Evolutionary conservation across 2,888 invertebrate genomes (phyloP).

Genomic region (Stenodera caucasica): DNA sequence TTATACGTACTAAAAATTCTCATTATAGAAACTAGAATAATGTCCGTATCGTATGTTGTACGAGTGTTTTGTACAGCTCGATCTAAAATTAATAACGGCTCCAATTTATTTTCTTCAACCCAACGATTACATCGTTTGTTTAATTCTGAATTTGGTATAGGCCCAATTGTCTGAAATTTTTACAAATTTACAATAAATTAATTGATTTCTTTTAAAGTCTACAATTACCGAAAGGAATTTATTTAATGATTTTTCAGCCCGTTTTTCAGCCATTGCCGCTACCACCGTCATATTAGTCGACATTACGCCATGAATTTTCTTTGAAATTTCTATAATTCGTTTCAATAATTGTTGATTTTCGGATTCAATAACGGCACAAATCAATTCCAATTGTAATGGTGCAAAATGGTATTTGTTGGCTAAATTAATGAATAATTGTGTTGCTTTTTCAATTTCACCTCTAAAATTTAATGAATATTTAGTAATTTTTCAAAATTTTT

Average conservation of each 20-base stretch:
- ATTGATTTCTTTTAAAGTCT: slow-evolving; percentile 36
- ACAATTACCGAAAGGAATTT: slow-evolving; percentile 55
- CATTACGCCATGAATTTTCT: slow-evolving; percentile 53
- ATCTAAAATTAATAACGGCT: slow-evolving; percentile 42
- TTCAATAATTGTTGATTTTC: slow-evolving; percentile 53
- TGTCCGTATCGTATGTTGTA: slow-evolving; percentile 48
- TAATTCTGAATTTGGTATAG: slow-evolving; percentile 48
- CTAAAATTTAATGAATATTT: slow-evolving; percentile 45
- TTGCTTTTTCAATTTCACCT: slow-evolving; percentile 58
- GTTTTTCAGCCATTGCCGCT: slow-evolving; percentile 61
- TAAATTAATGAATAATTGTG: slow-evolving; percentile 59
- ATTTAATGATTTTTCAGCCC: slow-evolving; percentile 58
- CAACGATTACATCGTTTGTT: slow-evolving; percentile 46
- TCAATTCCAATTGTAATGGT: slow-evolving; percentile 67
- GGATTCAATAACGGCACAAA: slow-evolving; percentile 52
- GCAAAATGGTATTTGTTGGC: slow-evolving; percentile 62
- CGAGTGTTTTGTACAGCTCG: slow-evolving; percentile 37
- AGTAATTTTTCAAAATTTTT: slow-evolving; percentile 3
- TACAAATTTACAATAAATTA: slow-evolving; percentile 28
- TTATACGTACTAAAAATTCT: slow-evolving; percentile 58
- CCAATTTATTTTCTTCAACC: slow-evolving; percentile 45
- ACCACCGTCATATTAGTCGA: slow-evolving; percentile 58
- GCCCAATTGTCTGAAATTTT: slow-evolving; percentile 49
- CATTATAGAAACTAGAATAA: slow-evolving; percentile 58
- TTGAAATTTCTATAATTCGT: slow-evolving; percentile 47